These are phyloP conservation scores for Paradoxurus hermaphroditus DNA, from an alignment of 2,113 vertebrate genomes.

Conservation along the genomic window DNA sequence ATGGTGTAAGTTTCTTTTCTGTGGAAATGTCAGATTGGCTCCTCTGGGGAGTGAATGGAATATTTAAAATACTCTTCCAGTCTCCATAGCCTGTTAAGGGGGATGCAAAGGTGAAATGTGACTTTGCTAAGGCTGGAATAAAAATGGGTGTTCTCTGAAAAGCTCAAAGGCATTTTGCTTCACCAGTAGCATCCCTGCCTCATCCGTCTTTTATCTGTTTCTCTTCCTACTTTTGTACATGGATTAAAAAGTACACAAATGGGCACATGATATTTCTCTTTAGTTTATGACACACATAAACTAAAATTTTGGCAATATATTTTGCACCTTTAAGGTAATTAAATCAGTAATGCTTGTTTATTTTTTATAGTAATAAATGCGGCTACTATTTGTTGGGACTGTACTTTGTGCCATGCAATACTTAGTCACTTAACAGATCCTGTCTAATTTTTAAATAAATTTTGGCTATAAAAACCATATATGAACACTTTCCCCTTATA, in stretches of 20 bases:
- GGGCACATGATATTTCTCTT: neutral
- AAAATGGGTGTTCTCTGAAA: neutral
- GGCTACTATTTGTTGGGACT: neutral
- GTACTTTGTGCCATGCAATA: neutral
- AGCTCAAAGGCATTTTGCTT: neutral
- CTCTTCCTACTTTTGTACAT: neutral
- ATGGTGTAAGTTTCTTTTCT: neutral
- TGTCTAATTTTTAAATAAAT: neutral
- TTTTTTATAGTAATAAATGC: conserved; percentile 5
- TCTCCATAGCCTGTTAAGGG: neutral
- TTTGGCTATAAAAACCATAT: neutral
- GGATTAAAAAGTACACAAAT: neutral
- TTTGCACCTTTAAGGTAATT: neutral
- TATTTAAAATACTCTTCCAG: conserved; percentile 40
- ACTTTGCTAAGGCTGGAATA: neutral
- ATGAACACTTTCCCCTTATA: neutral
- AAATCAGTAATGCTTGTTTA: neutral
- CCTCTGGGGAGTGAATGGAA: conserved; percentile 29
- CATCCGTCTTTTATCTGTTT: neutral
- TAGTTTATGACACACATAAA: neutral
- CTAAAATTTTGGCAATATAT: neutral
- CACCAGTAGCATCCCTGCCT: neutral
- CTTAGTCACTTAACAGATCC: neutral
- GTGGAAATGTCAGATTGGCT: conserved; percentile 28
- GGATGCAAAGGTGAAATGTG: neutral